Conservation (phyloP, 1,140 invertebrate species). For the Brachionus angularis region DNA sequence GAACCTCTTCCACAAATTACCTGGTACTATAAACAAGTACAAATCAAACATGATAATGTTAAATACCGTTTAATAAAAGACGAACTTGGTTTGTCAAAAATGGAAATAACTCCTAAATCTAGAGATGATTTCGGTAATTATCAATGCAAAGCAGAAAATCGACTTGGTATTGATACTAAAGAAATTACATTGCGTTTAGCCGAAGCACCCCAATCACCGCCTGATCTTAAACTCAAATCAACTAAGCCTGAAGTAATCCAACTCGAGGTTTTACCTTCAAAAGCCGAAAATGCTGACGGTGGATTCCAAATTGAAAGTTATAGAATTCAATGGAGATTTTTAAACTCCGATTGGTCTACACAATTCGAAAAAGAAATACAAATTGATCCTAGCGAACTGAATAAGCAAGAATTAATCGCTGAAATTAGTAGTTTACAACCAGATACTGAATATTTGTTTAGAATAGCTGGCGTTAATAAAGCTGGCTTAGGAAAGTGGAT, state of each 20-base stretch:
- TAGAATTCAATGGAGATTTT: slow-evolving; percentile 33
- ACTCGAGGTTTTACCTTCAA: slow-evolving; percentile 4
- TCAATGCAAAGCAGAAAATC: slow-evolving; percentile 31
- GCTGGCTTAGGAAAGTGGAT: slow-evolving; percentile 3
- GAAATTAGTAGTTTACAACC: neutral
- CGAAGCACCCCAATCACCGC: neutral
- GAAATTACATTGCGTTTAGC: slow-evolving; percentile 15
- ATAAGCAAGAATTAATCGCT: neutral
- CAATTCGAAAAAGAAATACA: slow-evolving; percentile 24
- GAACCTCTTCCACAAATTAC: slow-evolving; percentile 27
- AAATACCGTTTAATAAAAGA: neutral
- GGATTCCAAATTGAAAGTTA: slow-evolving; percentile 6
- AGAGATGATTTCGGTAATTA: neutral
- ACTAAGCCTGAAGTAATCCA: slow-evolving; percentile 1
- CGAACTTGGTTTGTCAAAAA: neutral
- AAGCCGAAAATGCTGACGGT: neutral
- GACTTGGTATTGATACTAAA: neutral
- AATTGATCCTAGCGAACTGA: neutral
- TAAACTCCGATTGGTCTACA: slow-evolving; percentile 16
- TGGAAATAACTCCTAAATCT: neutral
- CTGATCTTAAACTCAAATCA: neutral
- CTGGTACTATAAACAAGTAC: slow-evolving; percentile 19
- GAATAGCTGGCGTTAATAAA: slow-evolving; percentile 25
- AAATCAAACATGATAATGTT: slow-evolving; percentile 3
- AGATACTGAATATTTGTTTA: slow-evolving; percentile 30